Conservation (phyloP, 1,140 invertebrate genomes). For the Elysia chlorotica region DNA sequence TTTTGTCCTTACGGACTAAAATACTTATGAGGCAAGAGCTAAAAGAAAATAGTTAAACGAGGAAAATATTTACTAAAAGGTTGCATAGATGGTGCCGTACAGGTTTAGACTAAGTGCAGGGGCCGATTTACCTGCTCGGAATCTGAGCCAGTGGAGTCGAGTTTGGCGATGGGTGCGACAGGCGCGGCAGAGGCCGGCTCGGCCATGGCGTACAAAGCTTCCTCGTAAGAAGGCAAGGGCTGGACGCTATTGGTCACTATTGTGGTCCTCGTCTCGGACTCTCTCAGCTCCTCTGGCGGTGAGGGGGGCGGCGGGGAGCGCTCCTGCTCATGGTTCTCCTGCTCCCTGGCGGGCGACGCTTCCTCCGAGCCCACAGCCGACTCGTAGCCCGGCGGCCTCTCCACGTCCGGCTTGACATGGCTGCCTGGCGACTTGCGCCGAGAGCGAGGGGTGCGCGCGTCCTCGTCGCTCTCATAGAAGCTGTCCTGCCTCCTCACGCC, state of each 20-base stretch:
- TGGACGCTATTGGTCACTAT: conserved; percentile 12
- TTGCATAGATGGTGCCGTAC: too few relatives aligned
- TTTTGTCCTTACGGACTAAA: too few relatives aligned
- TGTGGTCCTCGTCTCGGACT: neutral
- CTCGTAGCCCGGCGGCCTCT: conserved; percentile 33
- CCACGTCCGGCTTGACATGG: conserved; percentile 13
- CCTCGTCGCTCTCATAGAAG: conserved; percentile 55
- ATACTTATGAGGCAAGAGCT: too few relatives aligned
- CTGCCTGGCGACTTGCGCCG: conserved; percentile 21
- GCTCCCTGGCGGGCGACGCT: neutral
- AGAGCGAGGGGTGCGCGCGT: conserved; percentile 25
- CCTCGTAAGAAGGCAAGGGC: conserved; percentile 10
- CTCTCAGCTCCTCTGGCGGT: neutral
- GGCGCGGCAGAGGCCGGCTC: neutral
- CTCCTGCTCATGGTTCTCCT: neutral
- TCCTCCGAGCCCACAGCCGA: conserved; percentile 20
- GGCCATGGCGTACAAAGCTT: neutral
- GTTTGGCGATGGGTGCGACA: too few relatives aligned
- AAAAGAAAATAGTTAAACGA: too few relatives aligned
- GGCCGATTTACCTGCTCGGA: too few relatives aligned
- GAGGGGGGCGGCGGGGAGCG: conserved; percentile 24
- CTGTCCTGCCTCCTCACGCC: conserved; percentile 43
- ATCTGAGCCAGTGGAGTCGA: too few relatives aligned
- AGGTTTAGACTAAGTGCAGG: too few relatives aligned
- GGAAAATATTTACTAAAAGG: too few relatives aligned